Percentiles rank a stretch among this genome's conserved stretches.
phyloP scores from a whole-genome alignment of 2,797 vertebrate species.

The Melanotaenia pygmaea region DNA sequence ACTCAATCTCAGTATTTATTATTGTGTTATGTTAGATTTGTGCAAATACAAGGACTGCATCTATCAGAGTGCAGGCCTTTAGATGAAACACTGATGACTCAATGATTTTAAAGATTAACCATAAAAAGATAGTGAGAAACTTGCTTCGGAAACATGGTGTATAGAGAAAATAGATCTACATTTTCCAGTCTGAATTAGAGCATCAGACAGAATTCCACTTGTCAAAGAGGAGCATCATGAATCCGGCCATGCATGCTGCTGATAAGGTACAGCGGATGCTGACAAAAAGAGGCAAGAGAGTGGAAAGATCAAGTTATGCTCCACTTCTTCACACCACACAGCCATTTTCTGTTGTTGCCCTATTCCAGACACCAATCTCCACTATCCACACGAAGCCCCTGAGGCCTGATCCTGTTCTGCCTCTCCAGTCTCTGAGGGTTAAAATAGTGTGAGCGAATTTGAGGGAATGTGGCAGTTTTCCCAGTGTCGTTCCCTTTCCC shows the following conservation, averaged over 20 bases:
- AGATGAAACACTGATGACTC: too few relatives aligned
- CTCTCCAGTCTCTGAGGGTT: slow-evolving; percentile 40
- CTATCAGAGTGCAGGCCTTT: not conserved
- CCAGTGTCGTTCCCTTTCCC: slow-evolving; percentile 37
- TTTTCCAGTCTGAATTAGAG: not conserved
- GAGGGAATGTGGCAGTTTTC: slow-evolving; percentile 58
- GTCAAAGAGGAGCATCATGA: slow-evolving; percentile 2
- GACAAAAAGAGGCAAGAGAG: slow-evolving; percentile 21
- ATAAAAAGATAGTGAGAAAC: too few relatives aligned
- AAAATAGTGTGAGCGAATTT: slow-evolving; percentile 54
- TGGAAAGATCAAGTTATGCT: slow-evolving; percentile 40
- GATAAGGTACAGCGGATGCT: slow-evolving; percentile 6
- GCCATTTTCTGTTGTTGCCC: slow-evolving; percentile 25
- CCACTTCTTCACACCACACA: slow-evolving; percentile 41
- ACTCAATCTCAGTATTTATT: too few relatives aligned
- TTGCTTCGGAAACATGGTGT: not conserved
- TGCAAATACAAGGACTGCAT: not conserved
- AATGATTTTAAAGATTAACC: too few relatives aligned
- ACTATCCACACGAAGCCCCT: slow-evolving; percentile 28
- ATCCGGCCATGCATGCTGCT: slow-evolving; percentile 1
- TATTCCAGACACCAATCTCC: slow-evolving; percentile 12
- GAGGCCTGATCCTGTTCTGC: slow-evolving; percentile 37
- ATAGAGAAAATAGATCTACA: slow-evolving; percentile 6
- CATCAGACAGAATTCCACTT: not conserved
- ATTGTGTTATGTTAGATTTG: not conserved